Evolutionary conservation across 2,888 invertebrate genomes (phyloP).

Genomic region (Hypolimnas misippus): DNA sequence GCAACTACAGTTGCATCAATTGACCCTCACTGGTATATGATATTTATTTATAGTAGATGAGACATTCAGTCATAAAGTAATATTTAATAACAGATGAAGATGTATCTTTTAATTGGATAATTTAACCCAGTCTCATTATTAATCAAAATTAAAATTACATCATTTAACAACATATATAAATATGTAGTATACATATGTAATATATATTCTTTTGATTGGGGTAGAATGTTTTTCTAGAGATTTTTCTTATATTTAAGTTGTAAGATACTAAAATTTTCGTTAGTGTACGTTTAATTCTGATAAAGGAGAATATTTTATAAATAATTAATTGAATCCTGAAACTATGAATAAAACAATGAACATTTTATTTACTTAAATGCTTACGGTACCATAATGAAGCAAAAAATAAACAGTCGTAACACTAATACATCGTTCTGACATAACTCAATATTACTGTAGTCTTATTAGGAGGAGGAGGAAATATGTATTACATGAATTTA

Average conservation of each 20-base stretch:
- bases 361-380: slow-evolving; percentile 2
- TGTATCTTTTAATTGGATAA: too few relatives aligned
- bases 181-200: too few relatives aligned
- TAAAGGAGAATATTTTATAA: background rate
- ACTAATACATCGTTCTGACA: slow-evolving; percentile 33
- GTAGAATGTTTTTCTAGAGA: too few relatives aligned
- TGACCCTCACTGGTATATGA: background rate
- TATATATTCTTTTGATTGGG: too few relatives aligned
- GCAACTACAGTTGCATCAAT: slow-evolving; percentile 15
- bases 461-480: slow-evolving; percentile 30
- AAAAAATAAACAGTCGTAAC: slow-evolving; percentile 33
- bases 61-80: background rate
- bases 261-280: too few relatives aligned
- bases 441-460: slow-evolving; percentile 31
- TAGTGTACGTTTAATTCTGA: background rate
- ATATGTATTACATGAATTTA: slow-evolving; percentile 31
- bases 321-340: background rate
- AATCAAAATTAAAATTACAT: too few relatives aligned
- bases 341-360: background rate
- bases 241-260: too few relatives aligned
- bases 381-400: slow-evolving; percentile 20
- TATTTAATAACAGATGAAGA: too few relatives aligned
- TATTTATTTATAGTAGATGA: background rate
- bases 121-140: too few relatives aligned
- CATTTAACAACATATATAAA: too few relatives aligned